Evolutionary conservation across 2,113 vertebrate genomes (phyloP).

Genomic region (Eulemur rufifrons): DNA sequence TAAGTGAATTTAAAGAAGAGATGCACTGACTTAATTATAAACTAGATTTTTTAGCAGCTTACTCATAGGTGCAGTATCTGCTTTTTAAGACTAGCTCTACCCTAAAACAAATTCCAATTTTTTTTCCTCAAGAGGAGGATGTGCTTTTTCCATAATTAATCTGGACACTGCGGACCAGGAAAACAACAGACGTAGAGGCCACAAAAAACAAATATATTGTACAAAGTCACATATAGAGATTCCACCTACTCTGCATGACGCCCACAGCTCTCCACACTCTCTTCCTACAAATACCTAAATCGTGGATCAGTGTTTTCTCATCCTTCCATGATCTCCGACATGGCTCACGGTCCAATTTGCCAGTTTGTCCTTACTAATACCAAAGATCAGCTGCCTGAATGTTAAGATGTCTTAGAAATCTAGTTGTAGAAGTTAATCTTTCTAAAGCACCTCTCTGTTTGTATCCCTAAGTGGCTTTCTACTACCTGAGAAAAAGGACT

Average conservation of each 20-base stretch:
- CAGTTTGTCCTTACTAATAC: not conserved
- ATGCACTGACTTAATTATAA: not conserved
- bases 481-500: no score
- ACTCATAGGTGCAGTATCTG: not conserved
- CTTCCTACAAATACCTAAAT: not conserved
- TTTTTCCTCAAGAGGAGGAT: rapidly evolving
- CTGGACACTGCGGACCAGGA: not conserved
- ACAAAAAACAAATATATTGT: not conserved
- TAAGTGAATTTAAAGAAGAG: not conserved
- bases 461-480: not conserved
- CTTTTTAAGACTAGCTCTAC: not conserved
- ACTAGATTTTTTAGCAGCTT: not conserved
- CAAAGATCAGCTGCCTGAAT: not conserved
- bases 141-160: not conserved
- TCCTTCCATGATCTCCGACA: not conserved
- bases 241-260: not conserved
- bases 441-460: not conserved
- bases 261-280: not conserved
- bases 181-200: not conserved
- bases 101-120: not conserved
- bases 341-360: not conserved
- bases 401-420: not conserved
- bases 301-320: not conserved
- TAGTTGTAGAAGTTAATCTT: not conserved
- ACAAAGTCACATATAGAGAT: not conserved